phyloP scores from a whole-genome alignment of 2,113 vertebrate genomes.

The Albula glossodonta region DNA sequence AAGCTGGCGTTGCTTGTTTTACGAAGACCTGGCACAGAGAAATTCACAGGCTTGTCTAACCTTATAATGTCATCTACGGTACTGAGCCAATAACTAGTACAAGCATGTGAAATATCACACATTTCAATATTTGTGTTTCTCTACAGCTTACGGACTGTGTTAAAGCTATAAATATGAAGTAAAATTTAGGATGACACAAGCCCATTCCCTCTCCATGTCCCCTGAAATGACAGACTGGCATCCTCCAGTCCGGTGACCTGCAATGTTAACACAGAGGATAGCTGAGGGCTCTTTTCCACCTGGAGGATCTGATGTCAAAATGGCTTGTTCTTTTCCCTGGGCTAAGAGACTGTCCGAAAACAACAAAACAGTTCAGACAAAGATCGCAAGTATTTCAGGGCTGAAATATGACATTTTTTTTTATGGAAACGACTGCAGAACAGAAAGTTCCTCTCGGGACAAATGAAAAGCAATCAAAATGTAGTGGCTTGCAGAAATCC shows the following conservation, averaged over 20 bases:
- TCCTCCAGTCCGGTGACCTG: not conserved
- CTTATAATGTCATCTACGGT: no score
- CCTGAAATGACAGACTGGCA: not conserved
- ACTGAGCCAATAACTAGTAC: no score
- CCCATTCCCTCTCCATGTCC: not conserved
- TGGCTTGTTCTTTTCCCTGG: not conserved
- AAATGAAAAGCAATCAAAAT: conserved; percentile 17
- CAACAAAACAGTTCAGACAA: conserved; percentile 30
- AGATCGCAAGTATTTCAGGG: conserved; percentile 34
- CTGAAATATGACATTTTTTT: conserved; percentile 41
- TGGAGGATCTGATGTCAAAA: not conserved
- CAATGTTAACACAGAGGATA: conserved; percentile 8
- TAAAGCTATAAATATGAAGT: conserved; percentile 18
- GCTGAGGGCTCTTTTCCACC: conserved; percentile 7
- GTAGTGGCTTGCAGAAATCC: not conserved
- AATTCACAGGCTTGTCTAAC: no score
- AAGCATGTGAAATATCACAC: not conserved
- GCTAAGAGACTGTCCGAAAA: not conserved
- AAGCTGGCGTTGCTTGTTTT: no score
- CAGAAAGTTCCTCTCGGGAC: conserved; percentile 19
- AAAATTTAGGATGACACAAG: not conserved
- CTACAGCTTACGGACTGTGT: not conserved
- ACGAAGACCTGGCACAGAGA: no score
- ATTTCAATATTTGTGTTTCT: not conserved
- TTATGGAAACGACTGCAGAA: conserved; percentile 31